Percentiles rank a stretch among this genome's conserved stretches.
Conservation (phyloP, 2,888 invertebrate species). For the Bombyx huttoni region DNA sequence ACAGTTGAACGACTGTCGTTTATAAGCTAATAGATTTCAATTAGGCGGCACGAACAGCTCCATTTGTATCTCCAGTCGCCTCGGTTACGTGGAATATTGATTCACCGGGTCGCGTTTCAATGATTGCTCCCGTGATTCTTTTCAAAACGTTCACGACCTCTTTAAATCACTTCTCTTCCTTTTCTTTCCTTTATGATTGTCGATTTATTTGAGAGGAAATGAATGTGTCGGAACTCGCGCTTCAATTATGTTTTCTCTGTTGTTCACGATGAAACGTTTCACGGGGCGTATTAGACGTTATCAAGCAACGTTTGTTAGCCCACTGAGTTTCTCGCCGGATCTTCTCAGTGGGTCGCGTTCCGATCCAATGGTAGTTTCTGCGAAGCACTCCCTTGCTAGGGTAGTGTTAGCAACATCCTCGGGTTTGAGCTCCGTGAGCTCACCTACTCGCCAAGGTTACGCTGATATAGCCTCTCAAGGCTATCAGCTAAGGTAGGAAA, state of each 20-base stretch:
- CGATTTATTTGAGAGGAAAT: neutral
- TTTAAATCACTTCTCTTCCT: slow-evolving; percentile 3
- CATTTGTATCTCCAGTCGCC: slow-evolving; percentile 3
- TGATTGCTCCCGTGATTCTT: slow-evolving; percentile 4
- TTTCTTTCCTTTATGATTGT: neutral
- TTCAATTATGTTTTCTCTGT: neutral
- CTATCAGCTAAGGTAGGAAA: no score
- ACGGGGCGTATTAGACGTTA: neutral
- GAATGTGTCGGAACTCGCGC: neutral
- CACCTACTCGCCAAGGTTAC: no score
- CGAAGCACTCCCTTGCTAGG: no score
- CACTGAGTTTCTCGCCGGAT: no score
- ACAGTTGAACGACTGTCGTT: slow-evolving; percentile 4
- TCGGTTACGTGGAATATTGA: slow-evolving; percentile 2
- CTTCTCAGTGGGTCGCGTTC: no score
- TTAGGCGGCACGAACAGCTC: slow-evolving; percentile 11
- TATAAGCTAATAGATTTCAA: slow-evolving; percentile 15
- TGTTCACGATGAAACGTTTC: neutral
- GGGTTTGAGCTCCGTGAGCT: no score
- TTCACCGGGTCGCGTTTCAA: neutral
- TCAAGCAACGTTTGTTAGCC: no score
- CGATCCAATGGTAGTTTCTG: no score
- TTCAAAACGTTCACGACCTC: slow-evolving; percentile 1
- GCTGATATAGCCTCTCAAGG: no score
- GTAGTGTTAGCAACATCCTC: no score